A percentile compares a stretch with the other conserved stretches of the same genome.
These are phyloP conservation scores for Cladorhizidae sp. DNA, from an alignment of 37 sponge, comb jelly and placozoan genomes.

Conservation along the genomic window DNA sequence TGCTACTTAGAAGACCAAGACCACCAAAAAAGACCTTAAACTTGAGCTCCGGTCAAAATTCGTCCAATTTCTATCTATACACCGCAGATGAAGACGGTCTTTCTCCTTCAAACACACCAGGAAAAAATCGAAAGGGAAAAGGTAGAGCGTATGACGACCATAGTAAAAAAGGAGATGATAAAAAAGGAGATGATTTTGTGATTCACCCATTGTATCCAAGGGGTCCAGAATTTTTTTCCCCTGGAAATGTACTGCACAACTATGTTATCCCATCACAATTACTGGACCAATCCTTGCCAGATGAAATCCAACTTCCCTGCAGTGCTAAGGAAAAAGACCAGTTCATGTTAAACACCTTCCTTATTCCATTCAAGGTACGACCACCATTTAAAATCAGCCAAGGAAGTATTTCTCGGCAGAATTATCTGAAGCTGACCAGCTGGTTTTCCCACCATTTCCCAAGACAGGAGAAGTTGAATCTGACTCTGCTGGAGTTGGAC, in stretches of 20 bases:
- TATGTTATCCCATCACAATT: neutral
- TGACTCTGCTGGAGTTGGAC: slow-evolving; percentile 35
- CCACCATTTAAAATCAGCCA: neutral
- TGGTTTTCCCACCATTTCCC: slow-evolving; percentile 77
- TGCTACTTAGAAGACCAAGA: slow-evolving; percentile 52
- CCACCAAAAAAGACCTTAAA: slow-evolving; percentile 28
- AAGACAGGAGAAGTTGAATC: slow-evolving; percentile 50
- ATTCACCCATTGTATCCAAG: slow-evolving; percentile 57
- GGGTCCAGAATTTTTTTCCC: slow-evolving; percentile 54
- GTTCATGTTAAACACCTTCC: slow-evolving; percentile 29
- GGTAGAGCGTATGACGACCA: too few species aligned
- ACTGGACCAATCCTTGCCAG: neutral
- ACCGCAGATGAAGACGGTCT: too few species aligned
- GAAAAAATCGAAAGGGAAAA: too few species aligned
- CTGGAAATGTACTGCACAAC: slow-evolving; percentile 33
- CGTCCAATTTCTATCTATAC: too few species aligned
- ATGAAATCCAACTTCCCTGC: neutral
- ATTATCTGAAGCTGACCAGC: slow-evolving; percentile 73
- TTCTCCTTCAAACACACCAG: too few species aligned
- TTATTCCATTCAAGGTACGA: neutral
- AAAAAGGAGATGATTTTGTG: neutral
- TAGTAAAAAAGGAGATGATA: too few species aligned
- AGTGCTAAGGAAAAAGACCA: neutral
- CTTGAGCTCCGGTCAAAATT: neutral
- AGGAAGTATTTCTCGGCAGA: slow-evolving; percentile 58